Percentiles rank a stretch among this genome's conserved stretches.
These are phyloP conservation scores for Lacanobia wlatinum DNA, from an alignment of 2,888 invertebrate genomes.

Conservation along the genomic window DNA sequence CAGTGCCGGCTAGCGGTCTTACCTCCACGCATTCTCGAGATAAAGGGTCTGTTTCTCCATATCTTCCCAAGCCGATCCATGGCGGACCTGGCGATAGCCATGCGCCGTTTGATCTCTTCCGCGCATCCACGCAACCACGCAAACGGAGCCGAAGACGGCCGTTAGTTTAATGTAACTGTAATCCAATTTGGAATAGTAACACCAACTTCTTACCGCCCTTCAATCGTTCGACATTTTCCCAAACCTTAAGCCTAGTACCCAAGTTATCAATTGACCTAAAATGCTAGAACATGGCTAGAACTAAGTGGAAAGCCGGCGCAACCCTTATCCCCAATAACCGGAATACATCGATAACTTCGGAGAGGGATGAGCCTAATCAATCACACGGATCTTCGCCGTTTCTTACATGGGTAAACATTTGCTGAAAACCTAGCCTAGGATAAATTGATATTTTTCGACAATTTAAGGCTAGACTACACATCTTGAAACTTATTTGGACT, in stretches of 20 bases:
- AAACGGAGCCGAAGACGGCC: too few relatives aligned
- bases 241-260: neutral
- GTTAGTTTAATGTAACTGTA: neutral
- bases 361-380: constrained; percentile 58
- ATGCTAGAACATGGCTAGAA: constrained; percentile 29
- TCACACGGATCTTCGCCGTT: constrained; percentile 45
- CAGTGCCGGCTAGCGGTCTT: too few relatives aligned
- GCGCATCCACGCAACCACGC: too few relatives aligned
- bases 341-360: constrained; percentile 51
- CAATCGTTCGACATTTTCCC: neutral
- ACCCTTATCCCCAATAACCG: constrained; percentile 43
- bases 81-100: too few relatives aligned
- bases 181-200: neutral
- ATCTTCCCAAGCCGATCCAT: too few relatives aligned
- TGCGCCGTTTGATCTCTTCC: too few relatives aligned
- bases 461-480: too few relatives aligned
- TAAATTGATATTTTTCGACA: neutral
- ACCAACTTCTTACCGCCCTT: neutral
- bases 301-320: constrained; percentile 7
- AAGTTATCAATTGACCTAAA: constrained; percentile 51
- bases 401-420: constrained; percentile 46
- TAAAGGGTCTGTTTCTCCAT: too few relatives aligned
- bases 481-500: neutral
- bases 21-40: too few relatives aligned
- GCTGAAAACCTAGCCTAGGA: constrained; percentile 1